Base-by-base conservation (phyloP, 2,888 invertebrate species). In the Watsonalla cultraria region DNA sequence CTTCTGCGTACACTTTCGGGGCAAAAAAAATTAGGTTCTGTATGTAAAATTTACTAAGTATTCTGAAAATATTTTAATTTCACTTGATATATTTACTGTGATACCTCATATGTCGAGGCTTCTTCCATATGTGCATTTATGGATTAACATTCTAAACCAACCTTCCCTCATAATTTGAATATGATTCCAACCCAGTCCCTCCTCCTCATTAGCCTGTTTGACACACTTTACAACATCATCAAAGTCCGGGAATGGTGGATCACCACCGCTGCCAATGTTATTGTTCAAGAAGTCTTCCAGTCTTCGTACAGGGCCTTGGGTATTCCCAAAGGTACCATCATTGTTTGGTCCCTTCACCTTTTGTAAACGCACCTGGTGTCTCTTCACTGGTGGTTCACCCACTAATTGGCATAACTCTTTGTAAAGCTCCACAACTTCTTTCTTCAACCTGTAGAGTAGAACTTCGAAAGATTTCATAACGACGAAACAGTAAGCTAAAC, bases 181-280 rank as follows among this genome's bases (percentile, higher is more conserved):
- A 11, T 57, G 64, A 11, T 9, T 66, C 82, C 80, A 85, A 0
- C 70, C 66, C n/a, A 85, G 60, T 0, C 58, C 45, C n/a, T 77
- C 78, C 5, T 50, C 51, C 0, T 13, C 6, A 59, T 82, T 81
- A 0, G 84, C 79, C 7, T 63, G 45, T 0, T 49, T 8, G 0
- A 88, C 84, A 65, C 87, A 87, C 4, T 66, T 54, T 0, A 80
- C 61, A 0, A 89, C 87, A 68, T 93, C 93, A 24, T 69, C 72
- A 67, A 90, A 92, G 76, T 86, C 93, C 9, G 86, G 94, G 51
- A 88, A 85, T 0, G 68, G 70, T 0, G 81, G 76, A 6, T 66
- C 51, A 0, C 86, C 87, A 15, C 78, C 67, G 7, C 52, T 57
- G 0, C 72, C 78, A 7, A 80, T 75, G 0, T 76, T 77, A 0